Base-by-base conservation (phyloP, 2,113 vertebrate genomes). In the Hystrix cristata region DNA sequence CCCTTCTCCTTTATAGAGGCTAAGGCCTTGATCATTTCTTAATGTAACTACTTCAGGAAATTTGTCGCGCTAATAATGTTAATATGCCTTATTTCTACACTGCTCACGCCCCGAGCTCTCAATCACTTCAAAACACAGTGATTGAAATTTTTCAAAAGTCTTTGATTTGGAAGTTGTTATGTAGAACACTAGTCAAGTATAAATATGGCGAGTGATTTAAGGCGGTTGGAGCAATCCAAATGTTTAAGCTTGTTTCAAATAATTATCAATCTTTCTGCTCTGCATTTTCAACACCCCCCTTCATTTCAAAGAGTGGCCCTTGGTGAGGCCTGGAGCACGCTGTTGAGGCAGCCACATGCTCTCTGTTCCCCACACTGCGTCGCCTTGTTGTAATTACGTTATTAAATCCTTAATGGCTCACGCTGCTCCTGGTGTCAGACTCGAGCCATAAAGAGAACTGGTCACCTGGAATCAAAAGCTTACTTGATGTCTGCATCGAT, bases 1-100 rank as follows among this genome's bases (percentile, higher is more conserved):
- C 81, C 85, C 19, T 25, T 93, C 85, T 95, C 78, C 90, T 93
- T 89, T 89, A 78, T 25, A 94, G 90, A 97, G 95, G 87, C 95
- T 83, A 82, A 95, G 88, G 95, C 97, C 97, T 97, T 97, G 98
- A 97, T 98, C 97, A 92, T 96, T 97, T 98, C 98, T 98, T 98
- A 98, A 97, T 96, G 97, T 94, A 98, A 95, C 97, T 97, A 98
- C 96, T 98, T 97, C 97, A 97, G 97, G 96, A 98, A 98, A 98
- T 98, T 97, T 97, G 97, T 97, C 89, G 0, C 67, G 29, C 98
- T 98, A 98, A 98, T 97, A 97, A 98, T 97, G 96, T 98, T 98
- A 98, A 98, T 97, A 96, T 97, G 97, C 96, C 98, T 97, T 98
- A 98, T 98, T 98, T 98, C 95, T 88, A 97, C 95, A 97, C 96